These are phyloP conservation scores for Acestrorhynchus altus DNA, from an alignment of 2,797 vertebrate genomes.

Conservation along the genomic window DNA sequence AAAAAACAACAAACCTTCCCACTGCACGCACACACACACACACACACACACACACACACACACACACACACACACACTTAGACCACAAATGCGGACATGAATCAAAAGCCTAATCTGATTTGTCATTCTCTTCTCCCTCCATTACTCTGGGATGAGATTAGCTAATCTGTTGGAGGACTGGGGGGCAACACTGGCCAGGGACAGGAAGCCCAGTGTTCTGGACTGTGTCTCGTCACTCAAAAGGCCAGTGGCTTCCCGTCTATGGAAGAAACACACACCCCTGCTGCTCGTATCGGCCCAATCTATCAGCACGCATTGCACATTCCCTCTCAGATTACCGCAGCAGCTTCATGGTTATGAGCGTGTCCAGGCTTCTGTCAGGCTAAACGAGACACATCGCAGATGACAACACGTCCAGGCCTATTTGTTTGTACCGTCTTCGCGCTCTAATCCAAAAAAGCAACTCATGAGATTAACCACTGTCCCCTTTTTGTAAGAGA, in stretches of 20 bases:
- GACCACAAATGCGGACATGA: constrained; percentile 58
- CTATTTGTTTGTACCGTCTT: not conserved
- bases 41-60: no score
- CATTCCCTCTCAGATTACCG: not conserved
- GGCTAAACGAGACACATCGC: not conserved
- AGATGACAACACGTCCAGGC: not conserved
- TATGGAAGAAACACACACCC: not conserved
- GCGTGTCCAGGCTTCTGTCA: not conserved
- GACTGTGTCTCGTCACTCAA: constrained; percentile 58
- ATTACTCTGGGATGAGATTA: constrained; percentile 74
- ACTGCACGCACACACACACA: no score
- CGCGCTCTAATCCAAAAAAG: not conserved
- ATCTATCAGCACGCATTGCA: constrained; percentile 16
- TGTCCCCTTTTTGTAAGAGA: not conserved
- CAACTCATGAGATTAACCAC: not conserved
- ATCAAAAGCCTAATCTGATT: constrained; percentile 74
- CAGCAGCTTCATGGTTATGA: not conserved
- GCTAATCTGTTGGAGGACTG: constrained; percentile 43
- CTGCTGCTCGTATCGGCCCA: constrained; percentile 17
- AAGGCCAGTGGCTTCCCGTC: constrained; percentile 50
- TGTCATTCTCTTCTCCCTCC: constrained; percentile 62
- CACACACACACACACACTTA: not conserved
- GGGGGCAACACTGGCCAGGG: constrained; percentile 54
- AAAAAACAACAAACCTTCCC: not conserved
- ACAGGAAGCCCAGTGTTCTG: constrained; percentile 69